Evolutionary conservation across 1,140 invertebrate genomes (phyloP).

Genomic region (Eriocheir sinensis): DNA sequence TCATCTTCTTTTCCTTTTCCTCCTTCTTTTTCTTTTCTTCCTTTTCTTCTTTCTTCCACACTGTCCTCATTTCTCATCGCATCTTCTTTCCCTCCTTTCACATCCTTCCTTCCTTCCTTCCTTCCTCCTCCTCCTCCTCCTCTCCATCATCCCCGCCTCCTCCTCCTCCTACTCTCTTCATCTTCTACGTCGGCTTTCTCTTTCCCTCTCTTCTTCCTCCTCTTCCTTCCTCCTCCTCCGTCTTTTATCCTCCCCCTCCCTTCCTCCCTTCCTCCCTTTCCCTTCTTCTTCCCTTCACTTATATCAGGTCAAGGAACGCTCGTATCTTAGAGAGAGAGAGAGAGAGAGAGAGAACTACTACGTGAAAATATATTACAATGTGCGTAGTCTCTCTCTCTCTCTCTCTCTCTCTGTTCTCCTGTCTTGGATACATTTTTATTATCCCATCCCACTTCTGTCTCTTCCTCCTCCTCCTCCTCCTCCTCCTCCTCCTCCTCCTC

Average conservation of each 20-base stretch:
- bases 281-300: neutral
- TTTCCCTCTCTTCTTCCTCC: conserved; percentile 25
- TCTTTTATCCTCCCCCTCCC: neutral
- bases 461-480: neutral
- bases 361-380: no score
- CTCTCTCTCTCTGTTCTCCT: neutral
- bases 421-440: neutral
- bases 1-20: neutral
- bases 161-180: neutral
- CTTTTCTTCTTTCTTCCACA: neutral
- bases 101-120: neutral
- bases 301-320: neutral
- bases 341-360: conserved; percentile 51
- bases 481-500: no score
- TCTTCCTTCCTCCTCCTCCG: neutral
- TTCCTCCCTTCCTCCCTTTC: neutral
- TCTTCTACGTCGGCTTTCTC: neutral
- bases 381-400: conserved; percentile 38
- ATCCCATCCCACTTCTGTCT: neutral
- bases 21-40: neutral
- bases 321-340: conserved; percentile 37
- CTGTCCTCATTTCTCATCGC: neutral
- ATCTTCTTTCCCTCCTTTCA: neutral
- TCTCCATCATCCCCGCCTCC: neutral
- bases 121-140: neutral